Evolutionary conservation across 1,140 invertebrate species (phyloP), one percentile per base, ranked within the genome.

Genomic region (Venturia canescens): DNA sequence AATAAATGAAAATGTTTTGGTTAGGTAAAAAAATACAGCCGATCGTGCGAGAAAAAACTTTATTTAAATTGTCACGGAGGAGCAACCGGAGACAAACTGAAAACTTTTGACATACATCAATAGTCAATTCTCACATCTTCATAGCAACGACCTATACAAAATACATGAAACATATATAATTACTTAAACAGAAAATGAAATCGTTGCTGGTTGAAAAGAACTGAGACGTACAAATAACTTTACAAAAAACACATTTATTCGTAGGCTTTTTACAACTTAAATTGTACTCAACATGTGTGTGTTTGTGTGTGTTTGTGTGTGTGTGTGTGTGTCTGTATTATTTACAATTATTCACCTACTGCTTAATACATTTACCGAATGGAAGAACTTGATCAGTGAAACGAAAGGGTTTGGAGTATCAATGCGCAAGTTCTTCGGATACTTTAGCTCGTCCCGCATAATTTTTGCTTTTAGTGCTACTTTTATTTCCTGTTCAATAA

Each of bases 171-270:
- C n/a, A n/a, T n/a, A n/a, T n/a, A n/a, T n/a, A n/a, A n/a, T n/a
- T n/a, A n/a, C n/a, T n/a, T n/a, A n/a, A n/a, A n/a, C n/a, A n/a
- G n/a, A n/a, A n/a, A n/a, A n/a, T n/a, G n/a, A n/a, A n/a, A n/a
- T n/a, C n/a, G n/a, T n/a, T n/a, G n/a, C n/a, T n/a, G n/a, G n/a
- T n/a, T n/a, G n/a, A n/a, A n/a, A n/a, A n/a, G n/a, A n/a, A 38
- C 13, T 9, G 53, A 79, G 21, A 66, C 29, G 50, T 79, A 23
- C 18, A 57, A n/a, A 29, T 60, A 78, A 82, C 72, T 82, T 82
- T 82, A 82, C 75, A 82, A 82, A 82, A 82, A 66, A 83, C 66
- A 83, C 66, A 80, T 78, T 83, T 80, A 82, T 82, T 79, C 53
- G 23, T 27, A 67, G 38, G 74, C 75, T 77, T 83, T 80, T 80